These are phyloP conservation scores for Nettapus auritus DNA, from an alignment of 2,113 vertebrate species.

Conservation along the genomic window DNA sequence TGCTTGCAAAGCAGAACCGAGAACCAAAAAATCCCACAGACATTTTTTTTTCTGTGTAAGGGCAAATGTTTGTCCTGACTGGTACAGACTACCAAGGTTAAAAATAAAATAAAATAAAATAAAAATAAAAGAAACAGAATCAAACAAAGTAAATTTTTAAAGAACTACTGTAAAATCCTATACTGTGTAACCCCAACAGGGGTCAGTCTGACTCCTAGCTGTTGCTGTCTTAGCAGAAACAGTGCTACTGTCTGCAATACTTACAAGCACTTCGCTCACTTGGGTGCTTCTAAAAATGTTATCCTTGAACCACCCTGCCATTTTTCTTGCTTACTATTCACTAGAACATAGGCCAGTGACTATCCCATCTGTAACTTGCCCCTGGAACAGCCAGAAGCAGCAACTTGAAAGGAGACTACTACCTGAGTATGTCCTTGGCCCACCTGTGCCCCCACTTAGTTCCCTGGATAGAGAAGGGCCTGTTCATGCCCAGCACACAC, in stretches of 20 bases:
- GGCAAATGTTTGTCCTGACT: neutral
- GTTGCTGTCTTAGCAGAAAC: neutral
- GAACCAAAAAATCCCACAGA: neutral
- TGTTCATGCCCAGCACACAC: neutral
- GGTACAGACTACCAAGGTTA: neutral
- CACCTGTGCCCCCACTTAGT: accelerated
- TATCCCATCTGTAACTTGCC: no score
- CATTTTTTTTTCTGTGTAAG: neutral
- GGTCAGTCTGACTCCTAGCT: neutral
- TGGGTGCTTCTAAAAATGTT: neutral
- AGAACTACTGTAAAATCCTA: neutral
- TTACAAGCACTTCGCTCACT: neutral
- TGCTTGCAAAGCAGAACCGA: neutral
- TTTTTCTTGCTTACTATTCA: neutral
- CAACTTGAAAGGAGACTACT: neutral
- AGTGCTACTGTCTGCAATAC: neutral
- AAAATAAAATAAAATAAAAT: neutral
- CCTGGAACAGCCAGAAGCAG: neutral
- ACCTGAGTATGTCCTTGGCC: neutral
- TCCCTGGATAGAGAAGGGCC: neutral
- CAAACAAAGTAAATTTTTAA: neutral
- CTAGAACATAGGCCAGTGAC: neutral
- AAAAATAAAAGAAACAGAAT: neutral
- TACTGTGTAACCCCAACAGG: neutral
- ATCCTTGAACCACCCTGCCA: neutral